Evolutionary conservation across 2,113 vertebrate genomes (phyloP).

Genomic region (Siniperca chuatsi): DNA sequence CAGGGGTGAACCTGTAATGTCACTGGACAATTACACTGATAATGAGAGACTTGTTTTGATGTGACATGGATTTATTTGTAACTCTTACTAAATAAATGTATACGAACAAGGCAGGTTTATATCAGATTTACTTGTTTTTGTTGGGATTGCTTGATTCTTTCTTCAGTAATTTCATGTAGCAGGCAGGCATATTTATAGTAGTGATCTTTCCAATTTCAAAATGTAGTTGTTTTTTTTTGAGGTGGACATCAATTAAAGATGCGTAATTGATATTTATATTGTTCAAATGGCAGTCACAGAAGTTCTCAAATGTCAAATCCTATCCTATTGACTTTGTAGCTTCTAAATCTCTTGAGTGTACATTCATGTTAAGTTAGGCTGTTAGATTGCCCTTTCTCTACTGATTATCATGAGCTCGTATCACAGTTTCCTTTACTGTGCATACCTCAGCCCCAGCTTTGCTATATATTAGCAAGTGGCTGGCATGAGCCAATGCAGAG

Average conservation of each 20-base stretch:
- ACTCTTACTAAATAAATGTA: background rate
- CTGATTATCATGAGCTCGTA: conserved; percentile 46
- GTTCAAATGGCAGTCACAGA: background rate
- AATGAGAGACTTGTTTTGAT: conserved; percentile 46
- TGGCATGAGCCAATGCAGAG: conserved; percentile 65
- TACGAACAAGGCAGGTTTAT: background rate
- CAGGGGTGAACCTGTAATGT: conserved; percentile 35
- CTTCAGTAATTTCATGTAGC: background rate
- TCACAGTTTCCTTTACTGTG: conserved; percentile 30
- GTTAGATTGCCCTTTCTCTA: conserved; percentile 13
- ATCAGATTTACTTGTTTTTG: background rate
- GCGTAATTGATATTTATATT: background rate
- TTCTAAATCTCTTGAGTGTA: background rate
- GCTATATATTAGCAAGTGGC: conserved; percentile 57
- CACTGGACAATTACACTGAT: conserved; percentile 8
- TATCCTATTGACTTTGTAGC: background rate
- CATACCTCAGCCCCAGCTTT: conserved; percentile 43
- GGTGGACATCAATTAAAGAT: background rate
- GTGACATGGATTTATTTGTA: conserved; percentile 1
- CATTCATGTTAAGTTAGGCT: background rate
- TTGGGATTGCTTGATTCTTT: background rate
- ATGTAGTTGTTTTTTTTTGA: background rate
- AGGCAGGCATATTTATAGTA: background rate
- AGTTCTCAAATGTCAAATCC: background rate
- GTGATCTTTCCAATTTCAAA: too few relatives aligned